Percentiles rank a stretch among this genome's conserved stretches.
These are phyloP conservation scores for Pseudococcus viburni DNA, from an alignment of 2,888 invertebrate species.

Conservation along the genomic window DNA sequence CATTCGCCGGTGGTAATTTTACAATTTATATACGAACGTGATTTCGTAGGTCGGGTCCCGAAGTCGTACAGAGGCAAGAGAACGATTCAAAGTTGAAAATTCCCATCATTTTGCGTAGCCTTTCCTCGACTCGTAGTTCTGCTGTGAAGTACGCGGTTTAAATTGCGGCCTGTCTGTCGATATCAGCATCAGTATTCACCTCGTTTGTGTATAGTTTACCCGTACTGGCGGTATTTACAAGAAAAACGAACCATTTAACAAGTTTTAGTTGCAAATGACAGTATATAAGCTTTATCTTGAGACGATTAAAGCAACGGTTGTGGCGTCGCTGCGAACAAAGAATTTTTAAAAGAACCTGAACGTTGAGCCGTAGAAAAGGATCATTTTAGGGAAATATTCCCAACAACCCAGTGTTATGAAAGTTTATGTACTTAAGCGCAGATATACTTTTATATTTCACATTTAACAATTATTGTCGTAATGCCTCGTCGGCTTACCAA, in stretches of 20 bases:
- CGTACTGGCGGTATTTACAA: not conserved
- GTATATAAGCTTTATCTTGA: not conserved
- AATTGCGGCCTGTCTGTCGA: conserved; percentile 16
- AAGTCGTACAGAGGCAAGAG: not conserved
- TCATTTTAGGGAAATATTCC: not conserved
- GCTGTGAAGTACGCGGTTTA: not conserved
- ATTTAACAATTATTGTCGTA: not conserved
- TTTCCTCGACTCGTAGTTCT: not conserved
- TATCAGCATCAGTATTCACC: conserved; percentile 18
- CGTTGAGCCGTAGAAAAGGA: not conserved
- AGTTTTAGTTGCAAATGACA: conserved; percentile 22
- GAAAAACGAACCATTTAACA: conserved; percentile 16
- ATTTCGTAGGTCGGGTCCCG: not conserved
- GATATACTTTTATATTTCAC: not conserved
- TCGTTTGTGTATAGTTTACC: not conserved
- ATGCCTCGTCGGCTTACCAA: not conserved
- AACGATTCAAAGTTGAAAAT: conserved; percentile 1
- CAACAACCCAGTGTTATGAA: not conserved
- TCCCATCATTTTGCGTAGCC: not conserved
- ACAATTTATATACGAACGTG: conserved; percentile 31
- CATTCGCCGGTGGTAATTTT: not conserved
- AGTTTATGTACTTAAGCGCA: not conserved
- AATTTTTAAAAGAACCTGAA: conserved; percentile 28
- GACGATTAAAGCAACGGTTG: not conserved
- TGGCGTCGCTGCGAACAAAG: not conserved